Conservation (phyloP, 2,888 invertebrate species). For the Ochlodes sylvanus region DNA sequence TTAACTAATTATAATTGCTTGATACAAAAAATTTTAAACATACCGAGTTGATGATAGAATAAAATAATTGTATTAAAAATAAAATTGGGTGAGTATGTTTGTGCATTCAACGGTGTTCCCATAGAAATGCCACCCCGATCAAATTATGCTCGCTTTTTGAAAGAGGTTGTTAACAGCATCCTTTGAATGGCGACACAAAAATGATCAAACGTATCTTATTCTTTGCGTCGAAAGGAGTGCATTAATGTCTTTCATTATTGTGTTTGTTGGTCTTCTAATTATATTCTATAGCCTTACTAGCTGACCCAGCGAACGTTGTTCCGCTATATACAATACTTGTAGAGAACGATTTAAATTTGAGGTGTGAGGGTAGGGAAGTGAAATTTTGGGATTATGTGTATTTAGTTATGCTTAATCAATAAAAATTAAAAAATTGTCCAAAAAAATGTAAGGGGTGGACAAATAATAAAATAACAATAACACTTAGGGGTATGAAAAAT, state of each 20-base stretch:
- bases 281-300: no score
- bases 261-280: neutral
- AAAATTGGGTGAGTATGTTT: slow-evolving; percentile 44
- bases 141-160: slow-evolving; percentile 83
- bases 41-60: neutral
- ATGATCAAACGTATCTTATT: slow-evolving; percentile 82
- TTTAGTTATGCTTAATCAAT: no score
- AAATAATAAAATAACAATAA: no score
- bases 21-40: neutral
- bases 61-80: slow-evolving; percentile 48
- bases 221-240: slow-evolving; percentile 65
- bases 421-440: no score
- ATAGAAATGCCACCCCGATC: slow-evolving; percentile 82
- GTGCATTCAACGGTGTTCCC: slow-evolving; percentile 70
- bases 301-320: no score
- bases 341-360: no score
- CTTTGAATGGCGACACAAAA: slow-evolving; percentile 78
- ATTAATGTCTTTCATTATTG: slow-evolving; percentile 69
- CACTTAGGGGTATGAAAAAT: no score
- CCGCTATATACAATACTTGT: no score
- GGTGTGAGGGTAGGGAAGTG: no score
- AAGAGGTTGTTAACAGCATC: slow-evolving; percentile 83
- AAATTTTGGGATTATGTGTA: no score
- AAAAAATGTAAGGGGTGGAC: no score
- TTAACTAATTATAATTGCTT: neutral